phyloP scores from a whole-genome alignment of 1,140 invertebrate species.

The Gonioctena quinquepunctata region DNA sequence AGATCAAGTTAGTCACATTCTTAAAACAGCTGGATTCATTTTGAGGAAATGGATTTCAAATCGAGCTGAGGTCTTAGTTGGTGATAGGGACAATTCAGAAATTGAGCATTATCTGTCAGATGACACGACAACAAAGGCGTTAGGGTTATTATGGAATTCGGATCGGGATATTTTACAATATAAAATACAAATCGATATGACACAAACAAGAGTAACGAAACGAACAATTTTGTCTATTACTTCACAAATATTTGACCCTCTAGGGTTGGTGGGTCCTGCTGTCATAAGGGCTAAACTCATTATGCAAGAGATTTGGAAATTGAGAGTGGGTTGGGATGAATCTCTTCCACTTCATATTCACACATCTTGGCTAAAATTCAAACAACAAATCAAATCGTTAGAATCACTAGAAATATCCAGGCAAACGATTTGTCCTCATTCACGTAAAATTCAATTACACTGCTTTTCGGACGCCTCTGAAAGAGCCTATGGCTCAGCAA shows the following conservation, averaged over 20 bases:
- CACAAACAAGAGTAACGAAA: slow-evolving; percentile 45
- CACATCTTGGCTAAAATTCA: slow-evolving; percentile 3
- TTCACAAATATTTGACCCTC: slow-evolving; percentile 55
- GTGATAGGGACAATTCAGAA: not conserved
- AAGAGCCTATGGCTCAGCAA: slow-evolving; percentile 18
- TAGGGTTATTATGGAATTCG: slow-evolving; percentile 49
- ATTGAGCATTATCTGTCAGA: slow-evolving; percentile 2
- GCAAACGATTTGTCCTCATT: not conserved
- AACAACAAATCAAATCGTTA: not conserved
- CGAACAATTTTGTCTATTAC: slow-evolving; percentile 47
- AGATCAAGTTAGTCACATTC: slow-evolving; percentile 33
- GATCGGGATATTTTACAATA: slow-evolving; percentile 44
- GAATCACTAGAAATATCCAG: not conserved
- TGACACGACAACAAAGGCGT: slow-evolving; percentile 33
- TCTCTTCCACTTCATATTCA: slow-evolving; percentile 36
- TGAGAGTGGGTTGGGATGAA: slow-evolving; percentile 55
- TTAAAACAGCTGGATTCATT: slow-evolving; percentile 26
- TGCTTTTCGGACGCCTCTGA: slow-evolving; percentile 26
- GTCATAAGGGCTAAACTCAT: slow-evolving; percentile 53
- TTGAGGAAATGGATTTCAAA: slow-evolving; percentile 42
- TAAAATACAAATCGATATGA: slow-evolving; percentile 18
- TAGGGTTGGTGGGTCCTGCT: slow-evolving; percentile 53
- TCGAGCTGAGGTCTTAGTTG: slow-evolving; percentile 1
- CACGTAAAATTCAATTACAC: slow-evolving; percentile 14
- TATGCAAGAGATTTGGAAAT: slow-evolving; percentile 54